Conservation (phyloP, 2,797 vertebrate species). For the Enteromius afrohamiltoni region DNA sequence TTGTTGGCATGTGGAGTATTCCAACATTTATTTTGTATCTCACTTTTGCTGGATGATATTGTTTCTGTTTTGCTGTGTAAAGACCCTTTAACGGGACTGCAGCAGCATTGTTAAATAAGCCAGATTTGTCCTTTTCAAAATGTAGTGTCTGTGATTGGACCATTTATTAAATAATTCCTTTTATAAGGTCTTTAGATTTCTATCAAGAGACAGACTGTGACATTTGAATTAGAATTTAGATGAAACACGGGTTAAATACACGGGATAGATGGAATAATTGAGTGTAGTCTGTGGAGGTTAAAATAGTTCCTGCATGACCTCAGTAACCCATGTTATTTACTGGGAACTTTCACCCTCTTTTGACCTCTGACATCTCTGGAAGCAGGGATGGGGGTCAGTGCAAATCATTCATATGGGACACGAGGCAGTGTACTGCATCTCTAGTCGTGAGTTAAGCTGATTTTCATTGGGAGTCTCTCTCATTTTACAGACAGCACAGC, state of each 20-base stretch:
- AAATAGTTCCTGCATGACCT: constrained; percentile 29
- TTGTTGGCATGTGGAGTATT: constrained; percentile 29
- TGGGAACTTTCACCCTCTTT: constrained; percentile 45
- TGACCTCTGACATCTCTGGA: constrained; percentile 36
- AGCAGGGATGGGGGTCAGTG: constrained; percentile 16
- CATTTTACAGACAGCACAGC: constrained; percentile 29
- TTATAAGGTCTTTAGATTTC: background rate
- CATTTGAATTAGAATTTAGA: background rate
- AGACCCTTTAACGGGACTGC: constrained; percentile 43
- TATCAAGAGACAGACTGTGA: background rate
- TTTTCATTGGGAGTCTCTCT: constrained; percentile 26
- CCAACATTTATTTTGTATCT: constrained; percentile 53
- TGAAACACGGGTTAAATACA: background rate
- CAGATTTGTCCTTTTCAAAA: constrained; percentile 31
- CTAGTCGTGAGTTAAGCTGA: constrained; percentile 19
- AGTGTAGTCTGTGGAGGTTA: constrained; percentile 7
- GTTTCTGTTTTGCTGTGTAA: constrained; percentile 43
- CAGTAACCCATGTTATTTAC: constrained; percentile 29
- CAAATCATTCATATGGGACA: constrained; percentile 27
- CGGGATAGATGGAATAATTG: background rate
- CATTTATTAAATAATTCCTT: constrained; percentile 27
- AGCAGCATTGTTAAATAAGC: constrained; percentile 35
- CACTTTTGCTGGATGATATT: constrained; percentile 45
- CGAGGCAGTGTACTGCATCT: constrained; percentile 11
- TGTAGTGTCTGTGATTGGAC: constrained; percentile 18